Evolutionary conservation across 1,140 invertebrate genomes (phyloP).

Genomic region (Sarcophaga bullata): DNA sequence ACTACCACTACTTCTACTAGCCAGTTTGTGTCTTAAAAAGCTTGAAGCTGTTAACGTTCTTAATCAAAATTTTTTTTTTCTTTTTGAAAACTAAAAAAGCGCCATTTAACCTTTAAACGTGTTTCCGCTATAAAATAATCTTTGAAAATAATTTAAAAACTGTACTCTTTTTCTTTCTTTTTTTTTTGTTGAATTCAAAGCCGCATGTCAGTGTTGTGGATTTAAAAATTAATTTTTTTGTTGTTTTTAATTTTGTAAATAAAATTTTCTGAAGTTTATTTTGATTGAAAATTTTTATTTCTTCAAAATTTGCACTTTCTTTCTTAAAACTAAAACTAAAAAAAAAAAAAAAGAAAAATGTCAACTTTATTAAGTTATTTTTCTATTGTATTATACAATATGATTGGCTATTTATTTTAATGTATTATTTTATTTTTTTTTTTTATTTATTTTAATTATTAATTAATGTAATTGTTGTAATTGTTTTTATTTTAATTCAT

Average conservation of each 20-base stretch:
- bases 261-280: background rate
- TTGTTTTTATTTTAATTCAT: slow-evolving; percentile 16
- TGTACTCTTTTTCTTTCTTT: too few species aligned
- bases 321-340: slow-evolving; percentile 31
- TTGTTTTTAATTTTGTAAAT: background rate
- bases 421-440: slow-evolving; percentile 22
- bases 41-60: slow-evolving; percentile 32
- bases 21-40: slow-evolving; percentile 3
- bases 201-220: slow-evolving; percentile 44
- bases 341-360: too few species aligned
- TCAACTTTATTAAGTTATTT: too few species aligned
- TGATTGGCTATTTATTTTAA: background rate
- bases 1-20: background rate
- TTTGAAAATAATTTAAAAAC: too few species aligned
- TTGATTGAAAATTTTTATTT: too few species aligned
- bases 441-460: slow-evolving; percentile 17
- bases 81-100: background rate
- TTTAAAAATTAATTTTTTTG: background rate
- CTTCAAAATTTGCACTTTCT: too few species aligned
- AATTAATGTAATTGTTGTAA: slow-evolving; percentile 12
- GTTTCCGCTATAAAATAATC: background rate
- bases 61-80: too few species aligned
- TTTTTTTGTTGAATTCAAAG: slow-evolving; percentile 27
- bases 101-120: slow-evolving; percentile 29
- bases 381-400: too few species aligned